phyloP scores from a whole-genome alignment of 2,888 invertebrate genomes.

The Harpagoxenus sublaevis region DNA sequence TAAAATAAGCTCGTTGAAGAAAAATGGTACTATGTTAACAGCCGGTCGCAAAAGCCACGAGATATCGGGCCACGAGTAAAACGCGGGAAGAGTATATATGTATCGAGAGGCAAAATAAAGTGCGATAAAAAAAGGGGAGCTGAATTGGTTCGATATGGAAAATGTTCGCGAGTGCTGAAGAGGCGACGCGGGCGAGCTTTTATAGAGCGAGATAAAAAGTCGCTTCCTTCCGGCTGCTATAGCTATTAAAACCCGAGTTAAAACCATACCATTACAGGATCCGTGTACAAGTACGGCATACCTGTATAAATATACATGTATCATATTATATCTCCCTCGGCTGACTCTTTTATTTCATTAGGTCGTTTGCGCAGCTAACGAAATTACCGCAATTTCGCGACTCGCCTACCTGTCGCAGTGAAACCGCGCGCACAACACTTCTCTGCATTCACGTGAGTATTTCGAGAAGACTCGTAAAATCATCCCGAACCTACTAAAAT shows the following conservation, averaged over 20 bases:
- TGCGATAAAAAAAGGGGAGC: background rate
- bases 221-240: constrained; percentile 63
- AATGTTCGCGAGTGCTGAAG: constrained; percentile 32
- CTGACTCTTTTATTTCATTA: constrained; percentile 78
- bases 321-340: constrained; percentile 66
- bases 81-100: background rate
- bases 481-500: background rate
- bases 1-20: constrained; percentile 11
- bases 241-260: too few species aligned
- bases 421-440: constrained; percentile 28
- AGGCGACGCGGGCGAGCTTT: constrained; percentile 52
- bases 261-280: constrained; percentile 72
- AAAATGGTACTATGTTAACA: constrained; percentile 37
- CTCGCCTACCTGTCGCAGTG: constrained; percentile 49
- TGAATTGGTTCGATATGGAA: constrained; percentile 50
- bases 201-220: constrained; percentile 67
- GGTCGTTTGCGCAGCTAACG: constrained; percentile 77
- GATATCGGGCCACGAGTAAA: constrained; percentile 47
- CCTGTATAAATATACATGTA: background rate
- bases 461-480: constrained; percentile 6
- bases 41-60: constrained; percentile 13
- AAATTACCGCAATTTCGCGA: constrained; percentile 78
- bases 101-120: constrained; percentile 29
- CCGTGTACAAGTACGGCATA: background rate
- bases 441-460: constrained; percentile 18